phyloP scores from a whole-genome alignment of 2,888 invertebrate genomes.

The Euclidia mi region DNA sequence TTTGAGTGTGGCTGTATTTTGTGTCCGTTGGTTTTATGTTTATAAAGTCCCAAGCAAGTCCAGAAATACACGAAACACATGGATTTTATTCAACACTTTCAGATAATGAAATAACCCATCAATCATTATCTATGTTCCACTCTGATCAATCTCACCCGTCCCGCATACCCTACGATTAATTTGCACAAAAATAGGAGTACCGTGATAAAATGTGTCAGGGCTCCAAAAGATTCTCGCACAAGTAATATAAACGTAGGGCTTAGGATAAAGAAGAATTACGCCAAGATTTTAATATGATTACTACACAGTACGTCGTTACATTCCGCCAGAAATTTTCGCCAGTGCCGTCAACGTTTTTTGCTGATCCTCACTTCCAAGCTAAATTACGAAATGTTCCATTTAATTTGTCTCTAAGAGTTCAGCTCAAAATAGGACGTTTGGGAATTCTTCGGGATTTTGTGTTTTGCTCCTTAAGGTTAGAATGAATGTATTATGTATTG shows the following conservation, averaged over 20 bases:
- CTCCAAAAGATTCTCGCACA: background rate
- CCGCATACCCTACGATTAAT: too few species aligned
- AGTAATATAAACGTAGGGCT: background rate
- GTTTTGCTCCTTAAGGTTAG: background rate
- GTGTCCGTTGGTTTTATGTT: too few species aligned
- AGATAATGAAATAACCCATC: too few species aligned
- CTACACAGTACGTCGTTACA: background rate
- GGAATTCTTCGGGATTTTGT: background rate
- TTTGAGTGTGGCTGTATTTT: too few species aligned
- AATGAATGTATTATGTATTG: background rate
- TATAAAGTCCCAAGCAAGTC: too few species aligned
- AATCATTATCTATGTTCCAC: too few species aligned
- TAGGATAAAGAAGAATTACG: conserved; percentile 11
- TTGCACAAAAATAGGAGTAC: background rate
- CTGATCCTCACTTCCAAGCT: background rate
- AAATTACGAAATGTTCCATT: conserved; percentile 1
- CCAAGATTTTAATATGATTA: conserved; percentile 14
- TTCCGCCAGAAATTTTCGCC: background rate
- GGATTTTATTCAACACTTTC: too few species aligned
- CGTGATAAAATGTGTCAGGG: background rate
- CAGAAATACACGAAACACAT: too few species aligned
- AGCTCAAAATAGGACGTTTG: background rate
- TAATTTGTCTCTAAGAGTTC: background rate
- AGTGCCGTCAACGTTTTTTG: background rate
- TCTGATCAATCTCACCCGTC: too few species aligned